Percentiles rank a stretch among this genome's conserved stretches.
Conservation (phyloP, 2,113 vertebrate genomes). For the Chaenocephalus aceratus region DNA sequence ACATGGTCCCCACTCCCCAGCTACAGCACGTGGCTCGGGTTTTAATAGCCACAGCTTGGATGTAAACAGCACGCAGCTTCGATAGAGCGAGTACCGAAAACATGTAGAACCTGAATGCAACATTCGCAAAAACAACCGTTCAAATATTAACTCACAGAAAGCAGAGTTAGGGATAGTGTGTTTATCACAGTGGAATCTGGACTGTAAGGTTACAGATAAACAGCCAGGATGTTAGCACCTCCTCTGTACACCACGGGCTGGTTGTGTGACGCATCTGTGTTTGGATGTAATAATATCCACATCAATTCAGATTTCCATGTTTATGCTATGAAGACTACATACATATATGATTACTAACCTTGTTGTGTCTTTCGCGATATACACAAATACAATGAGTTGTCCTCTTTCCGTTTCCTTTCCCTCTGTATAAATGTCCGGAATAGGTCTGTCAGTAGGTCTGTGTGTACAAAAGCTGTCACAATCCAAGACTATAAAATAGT, state of each 20-base stretch:
- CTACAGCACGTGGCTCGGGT: slow-evolving; percentile 71
- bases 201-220: slow-evolving; percentile 10
- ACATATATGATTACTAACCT: neutral
- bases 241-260: neutral
- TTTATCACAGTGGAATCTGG: slow-evolving; percentile 36
- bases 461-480: slow-evolving; percentile 51
- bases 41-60: slow-evolving; percentile 24
- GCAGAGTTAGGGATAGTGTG: neutral
- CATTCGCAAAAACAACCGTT: neutral
- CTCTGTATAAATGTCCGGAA: neutral
- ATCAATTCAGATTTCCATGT: neutral
- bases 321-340: neutral
- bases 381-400: neutral
- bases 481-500: neutral
- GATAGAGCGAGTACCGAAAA: neutral
- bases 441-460: neutral
- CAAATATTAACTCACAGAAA: slow-evolving; percentile 22
- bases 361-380: slow-evolving; percentile 38
- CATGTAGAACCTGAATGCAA: slow-evolving; percentile 35
- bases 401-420: neutral
- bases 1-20: slow-evolving; percentile 64
- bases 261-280: neutral
- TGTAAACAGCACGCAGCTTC: slow-evolving; percentile 62
- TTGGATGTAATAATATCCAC: neutral
- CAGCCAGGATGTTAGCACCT: neutral